Percentiles rank a stretch among this genome's conserved stretches.
Evolutionary conservation across 64 coral and sea anemone species (phyloP).

Genomic region (Montipora sp.): DNA sequence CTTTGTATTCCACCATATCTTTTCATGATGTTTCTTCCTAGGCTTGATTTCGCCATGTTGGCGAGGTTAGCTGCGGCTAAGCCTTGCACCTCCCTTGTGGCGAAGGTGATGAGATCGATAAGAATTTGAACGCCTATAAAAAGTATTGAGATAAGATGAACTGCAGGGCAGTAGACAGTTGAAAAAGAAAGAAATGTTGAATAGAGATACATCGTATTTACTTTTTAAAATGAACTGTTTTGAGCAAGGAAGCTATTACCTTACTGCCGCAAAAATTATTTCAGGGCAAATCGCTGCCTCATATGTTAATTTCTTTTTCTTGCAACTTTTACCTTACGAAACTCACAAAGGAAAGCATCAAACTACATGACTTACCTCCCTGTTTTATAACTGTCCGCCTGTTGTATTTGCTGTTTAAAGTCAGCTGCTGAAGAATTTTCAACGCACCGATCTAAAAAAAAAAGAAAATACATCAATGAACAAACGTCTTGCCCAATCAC

Average conservation of each 20-base stretch:
- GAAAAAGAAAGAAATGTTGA: too few species aligned
- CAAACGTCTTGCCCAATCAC: neutral
- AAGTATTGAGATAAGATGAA: neutral
- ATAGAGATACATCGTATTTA: too few species aligned
- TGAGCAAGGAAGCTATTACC: too few species aligned
- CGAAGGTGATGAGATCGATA: constrained; percentile 66
- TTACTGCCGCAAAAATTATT: too few species aligned
- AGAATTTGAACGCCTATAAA: constrained; percentile 70
- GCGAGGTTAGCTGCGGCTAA: constrained; percentile 84
- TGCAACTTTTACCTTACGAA: neutral
- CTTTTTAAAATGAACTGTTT: too few species aligned
- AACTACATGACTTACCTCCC: constrained; percentile 55
- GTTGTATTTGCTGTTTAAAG: constrained; percentile 89
- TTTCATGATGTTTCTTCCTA: constrained; percentile 84
- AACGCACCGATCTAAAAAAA: constrained; percentile 76
- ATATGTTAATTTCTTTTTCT: too few species aligned
- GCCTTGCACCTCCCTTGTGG: constrained; percentile 77
- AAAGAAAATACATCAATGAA: neutral
- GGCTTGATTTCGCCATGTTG: constrained; percentile 81
- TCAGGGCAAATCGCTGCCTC: too few species aligned
- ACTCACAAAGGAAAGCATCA: neutral
- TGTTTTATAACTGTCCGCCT: constrained; percentile 71
- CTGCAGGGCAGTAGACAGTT: neutral
- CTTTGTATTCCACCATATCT: constrained; percentile 80
- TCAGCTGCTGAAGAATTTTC: constrained; percentile 81